phyloP scores from a whole-genome alignment of 2,113 vertebrate genomes.

The Sander lucioperca region DNA sequence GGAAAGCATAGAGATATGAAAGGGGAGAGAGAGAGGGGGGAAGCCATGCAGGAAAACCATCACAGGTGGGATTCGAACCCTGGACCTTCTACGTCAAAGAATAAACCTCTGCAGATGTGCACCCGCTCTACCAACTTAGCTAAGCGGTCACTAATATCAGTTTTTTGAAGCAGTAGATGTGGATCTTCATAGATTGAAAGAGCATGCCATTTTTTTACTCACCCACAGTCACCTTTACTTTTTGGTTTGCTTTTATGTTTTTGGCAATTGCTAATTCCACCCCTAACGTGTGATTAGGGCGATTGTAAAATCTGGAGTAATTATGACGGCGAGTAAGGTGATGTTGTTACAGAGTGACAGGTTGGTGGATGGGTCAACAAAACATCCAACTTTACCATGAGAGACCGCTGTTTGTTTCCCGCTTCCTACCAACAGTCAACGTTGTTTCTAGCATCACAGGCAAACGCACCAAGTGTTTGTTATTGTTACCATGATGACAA shows the following conservation, averaged over 20 bases:
- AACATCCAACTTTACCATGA: neutral
- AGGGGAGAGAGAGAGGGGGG: no score
- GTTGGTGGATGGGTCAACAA: neutral
- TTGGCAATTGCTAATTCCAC: neutral
- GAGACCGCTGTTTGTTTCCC: neutral
- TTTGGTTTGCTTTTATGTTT: neutral
- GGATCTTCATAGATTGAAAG: neutral
- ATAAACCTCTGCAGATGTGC: no score
- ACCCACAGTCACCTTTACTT: neutral
- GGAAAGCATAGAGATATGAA: no score
- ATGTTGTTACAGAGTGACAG: neutral
- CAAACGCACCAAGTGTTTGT: neutral
- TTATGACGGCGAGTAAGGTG: neutral
- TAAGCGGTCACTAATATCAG: no score
- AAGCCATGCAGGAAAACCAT: no score
- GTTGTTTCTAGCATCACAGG: neutral
- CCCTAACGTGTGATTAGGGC: neutral
- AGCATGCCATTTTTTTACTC: neutral
- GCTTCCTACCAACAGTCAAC: neutral
- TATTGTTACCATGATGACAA: neutral
- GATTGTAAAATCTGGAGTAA: neutral
- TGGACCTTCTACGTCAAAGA: no score
- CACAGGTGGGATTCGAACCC: no score
- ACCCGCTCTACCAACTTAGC: no score
- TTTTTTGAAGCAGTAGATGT: no score